phyloP scores from a whole-genome alignment of 37 sponge, comb jelly and placozoan genomes.

The Chondrosia reniformis region DNA sequence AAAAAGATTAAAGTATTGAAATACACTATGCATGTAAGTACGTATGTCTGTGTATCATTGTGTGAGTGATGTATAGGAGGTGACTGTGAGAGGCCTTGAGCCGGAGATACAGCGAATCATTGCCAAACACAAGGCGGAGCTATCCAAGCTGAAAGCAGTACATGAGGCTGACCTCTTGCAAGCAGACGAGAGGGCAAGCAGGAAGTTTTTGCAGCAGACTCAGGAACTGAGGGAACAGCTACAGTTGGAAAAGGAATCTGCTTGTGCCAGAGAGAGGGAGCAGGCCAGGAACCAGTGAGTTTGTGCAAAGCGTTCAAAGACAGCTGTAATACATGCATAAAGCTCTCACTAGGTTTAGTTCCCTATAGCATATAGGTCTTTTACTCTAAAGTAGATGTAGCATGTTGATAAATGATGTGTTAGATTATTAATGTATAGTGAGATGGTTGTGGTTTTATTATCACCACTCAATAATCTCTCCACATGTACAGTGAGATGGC shows the following conservation, averaged over 20 bases:
- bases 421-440: no score
- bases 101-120: constrained; percentile 95
- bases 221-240: constrained; percentile 83
- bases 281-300: constrained; percentile 72
- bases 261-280: constrained; percentile 89
- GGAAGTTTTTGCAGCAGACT: constrained; percentile 78
- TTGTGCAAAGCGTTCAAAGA: no score
- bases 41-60: background rate
- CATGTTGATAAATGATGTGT: no score
- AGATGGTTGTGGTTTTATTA: no score
- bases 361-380: no score
- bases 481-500: no score
- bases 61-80: constrained; percentile 41
- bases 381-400: no score
- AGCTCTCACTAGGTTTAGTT: no score
- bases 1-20: constrained; percentile 66
- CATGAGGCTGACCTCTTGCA: constrained; percentile 88
- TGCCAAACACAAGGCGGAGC: constrained; percentile 86
- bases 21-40: background rate
- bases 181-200: constrained; percentile 85
- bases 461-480: no score
- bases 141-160: constrained; percentile 71
- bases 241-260: constrained; percentile 79
- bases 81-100: constrained; percentile 91
- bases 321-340: no score